Evolutionary conservation across 1,140 invertebrate species (phyloP), one percentile per base, ranked within the genome.

Genomic region (Orius laevigatus): DNA sequence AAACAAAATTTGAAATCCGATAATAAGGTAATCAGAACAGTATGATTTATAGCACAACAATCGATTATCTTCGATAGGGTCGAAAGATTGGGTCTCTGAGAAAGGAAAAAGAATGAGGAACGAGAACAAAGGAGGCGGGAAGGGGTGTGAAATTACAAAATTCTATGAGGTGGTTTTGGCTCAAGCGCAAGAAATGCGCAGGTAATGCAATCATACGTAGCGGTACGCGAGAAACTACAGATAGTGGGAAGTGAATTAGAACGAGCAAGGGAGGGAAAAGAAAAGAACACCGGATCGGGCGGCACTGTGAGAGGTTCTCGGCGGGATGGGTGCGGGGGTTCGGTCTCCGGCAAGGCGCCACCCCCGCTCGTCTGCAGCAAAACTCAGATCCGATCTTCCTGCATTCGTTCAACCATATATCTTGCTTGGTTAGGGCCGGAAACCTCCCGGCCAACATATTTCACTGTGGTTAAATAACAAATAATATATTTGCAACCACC

Each of bases 301-400:
- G 25, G 25, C 25, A 25, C 25, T 3, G 3, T 3, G 25, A 25
- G 25, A 25, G 25, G 25, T 3, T 25, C 8, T 4, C 3, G 25
- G n/a, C n/a, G n/a, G n/a, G n/a, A n/a, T 4, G 25, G 25, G 25
- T 4, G 25, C n/a, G 25, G 25, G 8, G 25, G 25, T 25, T 25
- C 25, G 25, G 25, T 25, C 25, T 3, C 25, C 25, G 25, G 25
- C 3, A 25, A 25, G 25, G 25, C 25, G 25, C 25, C 25, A 25
- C 25, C 25, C 25, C 25, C 25, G 25, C 25, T n/a, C 25, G 25
- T 25, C 25, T 25, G 3, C 25, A 25, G 25, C 36, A 3, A 3
- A 38, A n/a, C 36, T 38, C 36, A 38, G 36, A 38, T 38, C 36
- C 36, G 36, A 38, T 38, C 36, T 38, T 10, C 36, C n/a, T n/a